phyloP scores from a whole-genome alignment of 2,888 invertebrate species.

The Drosophila melanosoma region DNA sequence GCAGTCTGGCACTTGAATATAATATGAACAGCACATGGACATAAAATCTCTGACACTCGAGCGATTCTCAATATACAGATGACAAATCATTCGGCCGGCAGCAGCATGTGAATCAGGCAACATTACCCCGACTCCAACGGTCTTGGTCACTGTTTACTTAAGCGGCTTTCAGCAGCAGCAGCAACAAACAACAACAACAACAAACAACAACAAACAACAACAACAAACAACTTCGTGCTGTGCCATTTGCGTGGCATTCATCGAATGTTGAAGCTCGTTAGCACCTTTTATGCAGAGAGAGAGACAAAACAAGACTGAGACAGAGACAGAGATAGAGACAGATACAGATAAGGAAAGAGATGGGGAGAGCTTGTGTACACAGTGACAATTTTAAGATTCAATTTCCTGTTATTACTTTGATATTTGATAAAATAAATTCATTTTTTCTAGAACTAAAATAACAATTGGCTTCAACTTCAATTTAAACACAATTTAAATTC shows the following conservation, averaged over 20 bases:
- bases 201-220: slow-evolving; percentile 1
- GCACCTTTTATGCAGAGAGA: slow-evolving; percentile 42
- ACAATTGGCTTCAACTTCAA: neutral
- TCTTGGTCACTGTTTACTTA: slow-evolving; percentile 29
- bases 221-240: slow-evolving; percentile 34
- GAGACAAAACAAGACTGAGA: neutral
- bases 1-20: slow-evolving; percentile 23
- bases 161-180: slow-evolving; percentile 44
- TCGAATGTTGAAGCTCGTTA: slow-evolving; percentile 62
- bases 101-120: slow-evolving; percentile 24
- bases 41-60: neutral
- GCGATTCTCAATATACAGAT: slow-evolving; percentile 16
- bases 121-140: slow-evolving; percentile 5
- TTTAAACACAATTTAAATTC: neutral
- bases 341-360: neutral
- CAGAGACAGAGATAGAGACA: neutral
- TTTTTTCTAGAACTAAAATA: neutral
- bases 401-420: neutral
- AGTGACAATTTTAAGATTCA: neutral
- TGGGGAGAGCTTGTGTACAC: slow-evolving; percentile 4
- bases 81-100: slow-evolving; percentile 38
- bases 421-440: neutral
- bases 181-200: slow-evolving; percentile 7
- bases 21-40: slow-evolving; percentile 12
- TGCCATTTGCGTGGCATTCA: slow-evolving; percentile 49